A percentile compares a stretch with the other conserved stretches of the same genome.
These are phyloP conservation scores for Apostichopus leukothele DNA, from an alignment of 53 echinoderm and acorn worm genomes.

Conservation along the genomic window DNA sequence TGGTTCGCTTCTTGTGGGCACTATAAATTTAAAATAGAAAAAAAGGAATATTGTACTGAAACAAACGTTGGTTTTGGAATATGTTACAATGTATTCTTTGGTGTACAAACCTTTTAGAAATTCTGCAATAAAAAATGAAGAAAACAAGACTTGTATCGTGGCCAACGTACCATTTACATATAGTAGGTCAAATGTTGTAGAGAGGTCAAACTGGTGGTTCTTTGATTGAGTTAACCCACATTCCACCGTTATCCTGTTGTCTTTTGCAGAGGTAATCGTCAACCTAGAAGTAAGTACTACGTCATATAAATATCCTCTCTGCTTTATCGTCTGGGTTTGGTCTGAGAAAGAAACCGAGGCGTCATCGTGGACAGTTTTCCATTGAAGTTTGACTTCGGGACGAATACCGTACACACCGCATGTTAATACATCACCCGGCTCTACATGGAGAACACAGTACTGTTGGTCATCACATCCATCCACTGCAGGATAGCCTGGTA, in stretches of 20 bases:
- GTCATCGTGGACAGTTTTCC: not conserved
- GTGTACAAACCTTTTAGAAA: no score
- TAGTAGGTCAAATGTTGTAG: not conserved
- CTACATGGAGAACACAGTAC: not conserved
- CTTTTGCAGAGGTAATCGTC: not conserved
- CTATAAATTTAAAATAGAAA: no score
- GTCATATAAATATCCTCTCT: not conserved
- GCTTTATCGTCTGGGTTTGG: not conserved
- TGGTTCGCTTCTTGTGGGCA: no score
- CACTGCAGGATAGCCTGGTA: not conserved
- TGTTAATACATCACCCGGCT: not conserved
- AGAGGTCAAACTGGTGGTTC: not conserved
- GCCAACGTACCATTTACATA: not conserved
- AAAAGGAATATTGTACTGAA: no score
- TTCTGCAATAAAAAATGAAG: no score
- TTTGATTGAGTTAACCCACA: not conserved
- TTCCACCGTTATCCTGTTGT: not conserved
- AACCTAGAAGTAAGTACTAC: not conserved
- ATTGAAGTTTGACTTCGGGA: not conserved
- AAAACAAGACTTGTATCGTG: no score
- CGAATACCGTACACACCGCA: not conserved
- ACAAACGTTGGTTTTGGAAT: no score
- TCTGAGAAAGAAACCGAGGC: not conserved
- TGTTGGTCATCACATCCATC: not conserved
- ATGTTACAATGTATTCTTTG: no score